Percentiles rank a stretch among this genome's conserved stretches.
Evolutionary conservation across 2,113 vertebrate genomes (phyloP).

Genomic region (Rhinichthys klamathensis): DNA sequence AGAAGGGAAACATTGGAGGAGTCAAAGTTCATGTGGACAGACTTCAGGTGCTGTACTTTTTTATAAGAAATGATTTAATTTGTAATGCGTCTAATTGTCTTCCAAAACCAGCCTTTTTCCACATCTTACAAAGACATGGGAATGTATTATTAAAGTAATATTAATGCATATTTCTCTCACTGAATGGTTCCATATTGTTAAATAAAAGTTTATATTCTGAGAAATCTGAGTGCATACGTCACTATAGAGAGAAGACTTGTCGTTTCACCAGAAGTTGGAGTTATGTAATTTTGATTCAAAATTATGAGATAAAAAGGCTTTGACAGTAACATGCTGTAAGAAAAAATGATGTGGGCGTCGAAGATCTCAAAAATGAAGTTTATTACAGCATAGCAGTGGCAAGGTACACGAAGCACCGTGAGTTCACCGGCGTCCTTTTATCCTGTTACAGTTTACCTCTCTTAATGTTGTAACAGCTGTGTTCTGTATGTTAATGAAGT

Average conservation of each 20-base stretch:
- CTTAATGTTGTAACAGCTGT: no score
- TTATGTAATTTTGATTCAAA: neutral
- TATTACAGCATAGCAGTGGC: no score
- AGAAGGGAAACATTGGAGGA: slow-evolving; percentile 89
- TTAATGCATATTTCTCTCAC: neutral
- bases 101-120: neutral
- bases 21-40: slow-evolving; percentile 97
- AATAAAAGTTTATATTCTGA: neutral
- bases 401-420: no score
- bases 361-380: no score
- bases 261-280: neutral
- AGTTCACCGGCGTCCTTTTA: no score
- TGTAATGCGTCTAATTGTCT: neutral
- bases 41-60: slow-evolving; percentile 86
- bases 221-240: neutral
- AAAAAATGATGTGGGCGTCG: no score
- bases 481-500: no score
- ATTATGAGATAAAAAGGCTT: neutral
- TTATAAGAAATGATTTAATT: neutral
- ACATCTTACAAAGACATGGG: neutral
- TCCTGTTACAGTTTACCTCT: no score
- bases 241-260: neutral
- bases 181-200: neutral
- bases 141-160: neutral
- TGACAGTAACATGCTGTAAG: neutral